Conservation (phyloP, 1,140 invertebrate genomes). For the Helicoverpa armigera region DNA sequence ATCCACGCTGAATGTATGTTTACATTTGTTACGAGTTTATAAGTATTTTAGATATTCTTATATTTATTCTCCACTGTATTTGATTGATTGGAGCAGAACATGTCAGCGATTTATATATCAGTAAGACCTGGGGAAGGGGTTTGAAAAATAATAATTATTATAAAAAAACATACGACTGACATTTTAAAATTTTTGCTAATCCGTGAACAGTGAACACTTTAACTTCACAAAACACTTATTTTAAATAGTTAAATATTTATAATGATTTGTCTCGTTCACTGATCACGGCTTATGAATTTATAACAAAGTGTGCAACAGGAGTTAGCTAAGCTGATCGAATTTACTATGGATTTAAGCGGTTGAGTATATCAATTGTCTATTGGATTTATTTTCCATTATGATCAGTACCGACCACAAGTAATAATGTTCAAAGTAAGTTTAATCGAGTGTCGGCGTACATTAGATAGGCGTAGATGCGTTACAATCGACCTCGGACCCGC, state of each 20-base stretch:
- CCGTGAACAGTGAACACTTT: conserved; percentile 70
- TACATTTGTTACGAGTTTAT: conserved; percentile 87
- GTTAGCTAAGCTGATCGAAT: conserved; percentile 84
- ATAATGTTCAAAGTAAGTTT: conserved; percentile 72
- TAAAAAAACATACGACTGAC: conserved; percentile 69
- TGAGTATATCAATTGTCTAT: conserved; percentile 76
- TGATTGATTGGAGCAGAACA: conserved; percentile 71
- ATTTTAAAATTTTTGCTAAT: conserved; percentile 70
- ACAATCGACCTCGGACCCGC: conserved; percentile 80
- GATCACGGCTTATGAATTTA: conserved; percentile 69
- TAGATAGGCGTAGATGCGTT: conserved; percentile 82
- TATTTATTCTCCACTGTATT: conserved; percentile 85
- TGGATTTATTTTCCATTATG: conserved; percentile 73
- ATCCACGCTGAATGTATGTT: conserved; percentile 82
- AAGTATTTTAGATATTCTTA: conserved; percentile 88
- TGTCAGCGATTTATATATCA: conserved; percentile 61
- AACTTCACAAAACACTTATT: conserved; percentile 59
- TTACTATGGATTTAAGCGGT: conserved; percentile 85
- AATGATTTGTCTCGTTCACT: conserved; percentile 68
- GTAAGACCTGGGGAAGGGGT: conserved; percentile 41
- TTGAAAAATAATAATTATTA: conserved; percentile 40
- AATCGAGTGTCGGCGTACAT: conserved; percentile 76
- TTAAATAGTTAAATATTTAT: conserved; percentile 48
- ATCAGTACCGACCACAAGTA: conserved; percentile 68
- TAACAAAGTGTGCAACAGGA: conserved; percentile 67